Evolutionary conservation across 2,888 invertebrate species (phyloP).

Genomic region (Lepidocyrtoides sp.): DNA sequence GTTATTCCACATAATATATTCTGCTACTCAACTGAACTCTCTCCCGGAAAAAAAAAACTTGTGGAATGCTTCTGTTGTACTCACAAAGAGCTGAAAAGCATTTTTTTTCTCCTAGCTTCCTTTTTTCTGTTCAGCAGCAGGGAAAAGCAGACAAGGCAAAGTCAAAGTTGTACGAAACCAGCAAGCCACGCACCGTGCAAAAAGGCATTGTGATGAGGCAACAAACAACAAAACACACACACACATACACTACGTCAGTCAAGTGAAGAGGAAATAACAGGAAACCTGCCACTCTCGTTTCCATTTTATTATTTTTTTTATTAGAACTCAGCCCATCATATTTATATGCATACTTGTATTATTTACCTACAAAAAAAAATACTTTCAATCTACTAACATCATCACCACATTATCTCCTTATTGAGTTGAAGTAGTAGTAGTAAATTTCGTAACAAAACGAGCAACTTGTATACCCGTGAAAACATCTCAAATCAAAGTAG

Average conservation of each 20-base stretch:
- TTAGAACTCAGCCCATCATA: background rate
- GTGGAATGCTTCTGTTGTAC: slow-evolving; percentile 60
- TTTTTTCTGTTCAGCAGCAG: slow-evolving; percentile 37
- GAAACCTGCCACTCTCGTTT: slow-evolving; percentile 45
- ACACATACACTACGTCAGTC: slow-evolving; percentile 46
- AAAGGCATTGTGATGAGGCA: slow-evolving; percentile 32
- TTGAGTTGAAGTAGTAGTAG: background rate
- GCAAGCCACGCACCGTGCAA: slow-evolving; percentile 33
- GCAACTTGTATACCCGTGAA: slow-evolving; percentile 12
- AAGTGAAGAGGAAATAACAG: slow-evolving; percentile 58
- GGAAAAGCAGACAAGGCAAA: background rate
- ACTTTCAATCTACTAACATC: no score
- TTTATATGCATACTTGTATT: background rate
- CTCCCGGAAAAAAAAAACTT: slow-evolving; percentile 67
- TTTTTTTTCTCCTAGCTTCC: slow-evolving; percentile 31
- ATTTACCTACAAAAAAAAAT: background rate
- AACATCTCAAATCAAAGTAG: slow-evolving; percentile 17
- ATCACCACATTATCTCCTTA: background rate
- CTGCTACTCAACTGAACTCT: background rate
- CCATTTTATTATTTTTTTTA: background rate
- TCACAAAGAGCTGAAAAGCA: slow-evolving; percentile 27
- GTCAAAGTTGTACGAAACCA: slow-evolving; percentile 3
- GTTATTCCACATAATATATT: background rate
- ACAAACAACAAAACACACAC: background rate
- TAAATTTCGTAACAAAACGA: background rate